phyloP scores from a whole-genome alignment of 2,113 vertebrate genomes.

The Anhinga rufa region DNA sequence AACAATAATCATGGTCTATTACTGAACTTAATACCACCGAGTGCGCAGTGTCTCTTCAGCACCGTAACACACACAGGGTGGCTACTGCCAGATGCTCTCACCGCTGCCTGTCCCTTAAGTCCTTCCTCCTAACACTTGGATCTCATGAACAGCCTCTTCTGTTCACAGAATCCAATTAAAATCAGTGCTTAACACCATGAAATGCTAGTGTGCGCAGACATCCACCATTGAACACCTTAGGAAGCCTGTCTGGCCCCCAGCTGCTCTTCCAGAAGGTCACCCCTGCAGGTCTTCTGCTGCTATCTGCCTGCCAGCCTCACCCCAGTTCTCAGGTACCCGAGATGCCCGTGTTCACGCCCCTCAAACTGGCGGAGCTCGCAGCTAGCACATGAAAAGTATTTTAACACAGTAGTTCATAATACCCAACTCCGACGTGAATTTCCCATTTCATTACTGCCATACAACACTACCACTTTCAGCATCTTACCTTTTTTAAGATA shows the following conservation, averaged over 20 bases:
- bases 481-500: conserved; percentile 94
- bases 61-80: not conserved
- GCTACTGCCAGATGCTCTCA: not conserved
- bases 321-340: not conserved
- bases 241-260: not conserved
- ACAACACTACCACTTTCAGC: not conserved
- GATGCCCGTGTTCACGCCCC: accelerated
- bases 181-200: not conserved
- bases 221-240: not conserved
- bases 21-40: not conserved
- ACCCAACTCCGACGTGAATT: not conserved
- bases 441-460: not conserved
- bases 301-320: not conserved
- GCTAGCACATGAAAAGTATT: not conserved
- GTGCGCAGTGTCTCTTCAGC: too few species aligned
- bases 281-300: not conserved
- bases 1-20: not conserved
- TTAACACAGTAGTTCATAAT: not conserved
- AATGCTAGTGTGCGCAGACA: not conserved
- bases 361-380: not conserved
- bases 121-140: not conserved
- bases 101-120: not conserved
- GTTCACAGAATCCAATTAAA: not conserved
- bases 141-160: not conserved
- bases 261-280: not conserved